phyloP scores from a whole-genome alignment of 2,113 vertebrate genomes.

The Calypte anna region DNA sequence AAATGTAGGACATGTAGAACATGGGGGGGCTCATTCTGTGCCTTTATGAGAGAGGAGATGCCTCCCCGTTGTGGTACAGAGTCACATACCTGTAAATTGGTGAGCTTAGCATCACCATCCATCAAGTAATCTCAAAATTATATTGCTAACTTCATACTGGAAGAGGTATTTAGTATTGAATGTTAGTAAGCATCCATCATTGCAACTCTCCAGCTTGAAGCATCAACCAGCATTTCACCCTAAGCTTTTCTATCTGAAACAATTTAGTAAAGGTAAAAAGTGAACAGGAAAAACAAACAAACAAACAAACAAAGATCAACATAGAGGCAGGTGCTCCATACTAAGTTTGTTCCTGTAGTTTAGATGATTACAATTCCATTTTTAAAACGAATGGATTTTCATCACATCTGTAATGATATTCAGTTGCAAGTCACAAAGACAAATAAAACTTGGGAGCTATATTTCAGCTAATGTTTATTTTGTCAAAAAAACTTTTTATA shows the following conservation, averaged over 20 bases:
- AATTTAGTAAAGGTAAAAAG: not conserved
- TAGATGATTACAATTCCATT: not conserved
- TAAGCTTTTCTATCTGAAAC: not conserved
- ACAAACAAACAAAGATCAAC: not conserved
- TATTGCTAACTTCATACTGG: not conserved
- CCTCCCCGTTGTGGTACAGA: not conserved
- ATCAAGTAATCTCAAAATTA: not conserved
- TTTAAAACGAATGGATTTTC: not conserved
- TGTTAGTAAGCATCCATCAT: not conserved
- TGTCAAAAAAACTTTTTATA: not conserved
- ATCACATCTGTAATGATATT: not conserved
- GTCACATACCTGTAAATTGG: not conserved
- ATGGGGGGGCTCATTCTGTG: not conserved
- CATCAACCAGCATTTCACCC: not conserved
- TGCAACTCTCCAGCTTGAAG: not conserved
- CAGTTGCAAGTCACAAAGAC: not conserved
- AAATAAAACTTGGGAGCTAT: not conserved
- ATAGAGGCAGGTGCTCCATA: not conserved
- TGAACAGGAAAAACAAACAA: not conserved
- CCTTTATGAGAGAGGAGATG: not conserved
- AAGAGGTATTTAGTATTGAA: not conserved
- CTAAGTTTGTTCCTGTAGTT: not conserved
- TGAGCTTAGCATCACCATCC: not conserved
- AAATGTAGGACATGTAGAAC: not conserved
- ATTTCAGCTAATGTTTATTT: not conserved